Evolutionary conservation across 2,113 vertebrate species (phyloP).

Genomic region (Halichoerus grypus): DNA sequence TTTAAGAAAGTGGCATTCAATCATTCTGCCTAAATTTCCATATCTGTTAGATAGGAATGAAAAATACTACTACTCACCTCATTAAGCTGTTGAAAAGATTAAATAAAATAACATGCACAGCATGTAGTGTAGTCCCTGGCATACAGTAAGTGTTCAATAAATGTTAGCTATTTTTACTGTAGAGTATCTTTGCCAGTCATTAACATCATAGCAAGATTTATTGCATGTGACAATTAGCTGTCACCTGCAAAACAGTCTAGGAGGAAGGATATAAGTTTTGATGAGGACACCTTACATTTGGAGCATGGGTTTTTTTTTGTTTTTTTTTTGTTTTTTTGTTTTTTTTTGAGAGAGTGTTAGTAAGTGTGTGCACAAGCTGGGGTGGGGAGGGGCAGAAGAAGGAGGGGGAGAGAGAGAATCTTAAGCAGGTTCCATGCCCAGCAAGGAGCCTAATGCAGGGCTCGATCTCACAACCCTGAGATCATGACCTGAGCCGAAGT

Average conservation of each 20-base stretch:
- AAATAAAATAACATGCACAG: not conserved
- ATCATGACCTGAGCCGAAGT: not conserved
- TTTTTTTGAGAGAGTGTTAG: not conserved
- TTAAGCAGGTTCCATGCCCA: not conserved
- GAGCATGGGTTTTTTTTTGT: not conserved
- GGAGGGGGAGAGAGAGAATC: not conserved
- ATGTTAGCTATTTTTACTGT: not conserved
- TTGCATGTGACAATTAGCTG: not conserved
- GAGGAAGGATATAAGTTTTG: not conserved
- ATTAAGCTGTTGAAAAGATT: not conserved
- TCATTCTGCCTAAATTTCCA: not conserved
- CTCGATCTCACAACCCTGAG: not conserved
- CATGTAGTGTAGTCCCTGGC: not conserved
- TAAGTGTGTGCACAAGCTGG: not conserved
- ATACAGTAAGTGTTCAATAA: not conserved
- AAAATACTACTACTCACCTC: not conserved
- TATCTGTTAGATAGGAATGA: not conserved
- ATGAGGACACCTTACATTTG: not conserved
- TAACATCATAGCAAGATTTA: not conserved
- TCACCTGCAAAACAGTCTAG: not conserved
- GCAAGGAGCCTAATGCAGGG: not conserved
- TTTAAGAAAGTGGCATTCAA: not conserved
- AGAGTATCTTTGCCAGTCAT: conserved; percentile 13
- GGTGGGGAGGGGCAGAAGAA: not conserved
- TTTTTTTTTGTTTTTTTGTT: not conserved